Conservation (phyloP, 2,888 invertebrate species). For the Rhamphomyia laevipes region DNA sequence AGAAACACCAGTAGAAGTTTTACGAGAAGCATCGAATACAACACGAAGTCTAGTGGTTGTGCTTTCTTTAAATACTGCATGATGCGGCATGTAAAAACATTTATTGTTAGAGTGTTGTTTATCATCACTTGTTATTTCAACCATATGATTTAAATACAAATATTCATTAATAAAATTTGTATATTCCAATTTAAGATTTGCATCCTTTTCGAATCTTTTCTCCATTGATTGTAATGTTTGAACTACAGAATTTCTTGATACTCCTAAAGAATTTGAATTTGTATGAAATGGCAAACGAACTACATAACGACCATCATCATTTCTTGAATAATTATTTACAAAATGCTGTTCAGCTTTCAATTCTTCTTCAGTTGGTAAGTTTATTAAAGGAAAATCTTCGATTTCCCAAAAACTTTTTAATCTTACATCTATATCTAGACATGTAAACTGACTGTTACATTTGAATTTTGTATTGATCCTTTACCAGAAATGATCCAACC, state of each 20-base stretch:
- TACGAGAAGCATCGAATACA: too few species aligned
- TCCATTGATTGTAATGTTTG: background rate
- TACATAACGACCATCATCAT: background rate
- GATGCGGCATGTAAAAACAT: too few species aligned
- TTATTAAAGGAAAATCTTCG: background rate
- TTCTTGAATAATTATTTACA: background rate
- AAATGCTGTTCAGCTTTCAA: background rate
- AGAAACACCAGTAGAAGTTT: too few species aligned
- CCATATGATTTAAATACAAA: background rate
- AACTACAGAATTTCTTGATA: background rate
- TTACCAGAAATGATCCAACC: constrained; percentile 7
- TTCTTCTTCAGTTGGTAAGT: background rate
- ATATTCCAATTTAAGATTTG: background rate
- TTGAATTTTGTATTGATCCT: background rate
- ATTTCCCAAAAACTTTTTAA: background rate
- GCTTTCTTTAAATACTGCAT: too few species aligned
- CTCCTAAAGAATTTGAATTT: background rate
- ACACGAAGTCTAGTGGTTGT: too few species aligned
- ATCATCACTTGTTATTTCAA: too few species aligned
- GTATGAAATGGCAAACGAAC: background rate
- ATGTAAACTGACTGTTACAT: background rate
- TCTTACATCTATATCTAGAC: background rate
- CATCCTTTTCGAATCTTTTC: background rate
- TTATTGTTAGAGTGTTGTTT: too few species aligned
- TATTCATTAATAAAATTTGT: background rate